Base-by-base conservation (phyloP, 1,140 invertebrate species). In the Orius laevigatus region DNA sequence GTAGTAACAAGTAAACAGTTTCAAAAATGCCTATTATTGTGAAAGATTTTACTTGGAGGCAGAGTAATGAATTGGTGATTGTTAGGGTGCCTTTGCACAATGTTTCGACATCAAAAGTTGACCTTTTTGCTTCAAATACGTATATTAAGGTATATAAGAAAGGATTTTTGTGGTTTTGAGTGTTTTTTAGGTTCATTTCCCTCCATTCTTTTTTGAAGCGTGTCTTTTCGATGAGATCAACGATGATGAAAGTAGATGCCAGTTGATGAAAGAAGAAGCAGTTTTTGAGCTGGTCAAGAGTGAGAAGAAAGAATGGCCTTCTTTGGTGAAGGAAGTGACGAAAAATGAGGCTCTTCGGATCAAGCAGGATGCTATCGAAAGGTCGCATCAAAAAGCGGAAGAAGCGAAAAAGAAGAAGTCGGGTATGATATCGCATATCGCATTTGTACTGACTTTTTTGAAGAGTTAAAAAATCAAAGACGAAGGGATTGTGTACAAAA, bases 41-140 rank as follows among this genome's bases (percentile, higher is more conserved):
- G 5, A 79, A 78, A 64, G 70, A 81, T 64, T 78, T 68, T 56
- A 70, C 66, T 36, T 83, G 79, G 79, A 71, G 67, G 42, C 78
- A 83, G 65, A 75, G 72, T 2, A 53, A 60, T 20, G 62, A 68
- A 34, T 60, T 56, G 18, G 55, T 81, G 15, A 65, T 72, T 35
- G 66, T 81, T 53, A 62, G 65, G 52, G 66, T 79, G 8, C 71
- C 74, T 18, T 54, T 79, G 25, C 70, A 63, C 40, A 66, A 67
- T 54, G 44, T 68, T 57, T 59, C 66, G 49, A 62, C 64, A 56
- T 53, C 55, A 12, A 74, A 74, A 58, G 66, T 76, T 0, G 73
- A 81, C 60, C 59, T 80, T 15, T 73, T 81, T 53, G 70, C 72
- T 1, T 67, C 72, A 4, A 68, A 73, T 49, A 65, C 70, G 53